Percentiles rank a stretch among this genome's conserved stretches.
phyloP scores from a whole-genome alignment of 2,113 vertebrate genomes.

The Mobula birostris region DNA sequence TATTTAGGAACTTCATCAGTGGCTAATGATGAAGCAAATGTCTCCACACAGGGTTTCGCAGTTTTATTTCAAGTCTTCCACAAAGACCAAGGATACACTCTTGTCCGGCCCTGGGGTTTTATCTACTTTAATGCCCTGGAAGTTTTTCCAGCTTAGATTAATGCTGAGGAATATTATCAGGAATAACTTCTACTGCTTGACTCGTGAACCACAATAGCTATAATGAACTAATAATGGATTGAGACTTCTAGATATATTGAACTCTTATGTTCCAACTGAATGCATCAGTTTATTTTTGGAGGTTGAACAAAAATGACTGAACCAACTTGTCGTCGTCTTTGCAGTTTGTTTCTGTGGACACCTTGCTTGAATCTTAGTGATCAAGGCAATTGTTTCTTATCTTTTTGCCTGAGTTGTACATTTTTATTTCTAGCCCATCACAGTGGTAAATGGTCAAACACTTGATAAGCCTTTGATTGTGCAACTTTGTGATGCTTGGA shows the following conservation, averaged over 20 bases:
- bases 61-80: too few species aligned
- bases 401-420: not conserved
- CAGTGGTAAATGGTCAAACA: conserved; percentile 69
- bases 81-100: too few species aligned
- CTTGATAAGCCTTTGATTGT: conserved; percentile 62
- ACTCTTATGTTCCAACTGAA: not conserved
- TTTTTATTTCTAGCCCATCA: conserved; percentile 59
- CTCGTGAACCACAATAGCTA: too few species aligned
- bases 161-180: too few species aligned
- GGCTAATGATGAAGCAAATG: too few species aligned
- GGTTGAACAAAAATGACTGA: not conserved
- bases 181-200: too few species aligned
- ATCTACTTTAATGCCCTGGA: too few species aligned
- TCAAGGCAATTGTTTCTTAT: not conserved
- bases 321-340: not conserved
- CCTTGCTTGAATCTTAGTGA: not conserved
- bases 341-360: not conserved
- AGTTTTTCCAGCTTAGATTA: too few species aligned
- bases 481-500: conserved; percentile 82
- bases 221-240: too few species aligned
- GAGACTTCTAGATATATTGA: not conserved
- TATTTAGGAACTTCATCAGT: too few species aligned
- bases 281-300: not conserved
- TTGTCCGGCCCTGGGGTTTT: too few species aligned
- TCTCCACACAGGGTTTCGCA: too few species aligned